Evolutionary conservation across 92 coral and sea anemone species (phyloP), one percentile per base, ranked within the genome.

Genomic region (Palythoa grandiflora): DNA sequence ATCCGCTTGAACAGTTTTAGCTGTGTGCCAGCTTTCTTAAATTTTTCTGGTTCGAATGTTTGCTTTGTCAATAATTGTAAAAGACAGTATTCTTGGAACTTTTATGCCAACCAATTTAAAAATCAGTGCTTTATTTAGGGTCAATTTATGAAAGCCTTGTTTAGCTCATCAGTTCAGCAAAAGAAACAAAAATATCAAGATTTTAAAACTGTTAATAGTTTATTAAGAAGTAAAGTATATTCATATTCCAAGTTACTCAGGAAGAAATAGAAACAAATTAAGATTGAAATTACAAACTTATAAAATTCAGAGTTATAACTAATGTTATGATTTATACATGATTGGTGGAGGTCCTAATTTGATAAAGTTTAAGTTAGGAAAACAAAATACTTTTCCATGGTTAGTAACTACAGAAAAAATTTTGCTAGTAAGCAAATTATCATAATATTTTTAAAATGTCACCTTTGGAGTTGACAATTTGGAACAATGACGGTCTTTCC

Each of bases 151-250:
- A 57, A 57, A 12, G 17, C 17, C 16, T 57, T 57, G 63, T 57
- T 57, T 17, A 57, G 17, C 63, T 57, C 17, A 11, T 57, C 47
- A 57, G 11, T 8, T 57, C 63, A 57, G 63, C 63, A 57, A 57
- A 57, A 57, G 63, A 57, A 14, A 57, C 63, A 57, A 57, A 17
- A 57, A 57, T 19, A 66, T 28, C 4, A 28, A 66, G 72, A 19
- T n/a, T 66, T 66, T 66, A 66, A 71, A 28, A 71, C 75, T 71
- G 75, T 71, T 6, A 71, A 71, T 71, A 9, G 10, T 37, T 35
- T 71, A 12, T 70, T 5, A 35, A 10, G 40, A 28, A 71, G 40
- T 37, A 71, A 36, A 57, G 17, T 57, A 57, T 57, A 57, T 57
- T 57, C 63, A 57, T 3, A 57, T 57, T 57, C 63, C 0, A 57